A percentile compares a stretch with the other conserved stretches of the same genome.
These are phyloP conservation scores for Sebastes dallii DNA, from an alignment of 2,797 vertebrate species.

Conservation along the genomic window DNA sequence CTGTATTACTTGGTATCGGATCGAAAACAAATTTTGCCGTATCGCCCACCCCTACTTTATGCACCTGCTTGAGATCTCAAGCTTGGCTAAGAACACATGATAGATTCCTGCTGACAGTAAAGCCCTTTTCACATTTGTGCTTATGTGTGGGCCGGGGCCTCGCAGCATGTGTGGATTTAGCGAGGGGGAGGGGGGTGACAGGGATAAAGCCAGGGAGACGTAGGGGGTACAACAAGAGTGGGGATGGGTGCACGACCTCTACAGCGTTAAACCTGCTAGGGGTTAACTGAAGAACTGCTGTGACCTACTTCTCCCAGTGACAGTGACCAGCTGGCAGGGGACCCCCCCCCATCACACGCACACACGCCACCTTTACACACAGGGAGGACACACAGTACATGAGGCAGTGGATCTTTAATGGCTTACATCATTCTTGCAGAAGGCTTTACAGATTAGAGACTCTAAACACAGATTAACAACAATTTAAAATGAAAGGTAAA, in stretches of 20 bases:
- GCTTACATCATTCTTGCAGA: constrained; percentile 1
- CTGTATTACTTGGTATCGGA: too few relatives aligned
- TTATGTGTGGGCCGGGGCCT: constrained; percentile 29
- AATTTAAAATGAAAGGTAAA: neutral
- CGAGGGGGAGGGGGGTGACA: constrained; percentile 5
- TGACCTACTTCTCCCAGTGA: constrained; percentile 76
- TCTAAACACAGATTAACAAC: neutral
- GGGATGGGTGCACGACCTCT: constrained; percentile 55
- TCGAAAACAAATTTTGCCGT: too few relatives aligned
- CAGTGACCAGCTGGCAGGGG: constrained; percentile 70
- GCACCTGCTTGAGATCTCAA: constrained; percentile 26
- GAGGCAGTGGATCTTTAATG: neutral
- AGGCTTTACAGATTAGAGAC: constrained; percentile 1
- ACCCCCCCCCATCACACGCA: neutral
- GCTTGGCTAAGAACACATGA: constrained; percentile 39
- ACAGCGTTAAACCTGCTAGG: constrained; percentile 62
- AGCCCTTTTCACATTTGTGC: constrained; percentile 31
- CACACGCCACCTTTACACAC: constrained; percentile 6
- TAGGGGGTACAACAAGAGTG: constrained; percentile 39
- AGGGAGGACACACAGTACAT: neutral
- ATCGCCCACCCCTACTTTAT: neutral
- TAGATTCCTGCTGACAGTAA: constrained; percentile 58
- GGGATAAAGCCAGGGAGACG: constrained; percentile 63
- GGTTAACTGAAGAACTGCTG: constrained; percentile 62
- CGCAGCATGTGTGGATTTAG: constrained; percentile 63